Evolutionary conservation across 2,113 vertebrate genomes (phyloP), one percentile per base, ranked within the genome.

Genomic region (Myrmophylax atrothorax): DNA sequence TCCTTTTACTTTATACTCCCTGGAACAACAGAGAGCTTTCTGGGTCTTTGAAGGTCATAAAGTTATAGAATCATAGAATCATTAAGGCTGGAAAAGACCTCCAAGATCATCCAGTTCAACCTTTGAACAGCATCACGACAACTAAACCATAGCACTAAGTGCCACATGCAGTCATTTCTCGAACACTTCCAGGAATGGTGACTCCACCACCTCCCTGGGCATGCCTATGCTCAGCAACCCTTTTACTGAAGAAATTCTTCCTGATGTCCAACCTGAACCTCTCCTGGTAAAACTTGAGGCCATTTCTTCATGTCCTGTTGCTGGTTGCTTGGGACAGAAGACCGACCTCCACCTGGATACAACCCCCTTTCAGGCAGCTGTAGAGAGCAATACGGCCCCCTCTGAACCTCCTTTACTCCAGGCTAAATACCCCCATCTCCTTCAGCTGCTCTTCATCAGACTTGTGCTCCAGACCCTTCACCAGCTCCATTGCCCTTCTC

Each of bases 351-450:
- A 40, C 17, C 35, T 49, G 35, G 10, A 35, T 42, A 4, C 40
- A 55, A 0, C 3, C 38, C 75, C 46, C 12, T 75, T 60, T 62
- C 3, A 29, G 55, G n/a, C 0, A 7, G 2, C 13, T 40, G 5
- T 35, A 13, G 11, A 18, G 23, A 10, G 20, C 10, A 20, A 3
- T 22, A 18, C 53, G 29, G 38, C 22, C 29, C 2, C 13, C 13
- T 2, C 3, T 33, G 31, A 63, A 12, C 12, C 35, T 70, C 29
- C 7, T 69, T 55, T 62, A 25, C 63, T 63, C 20, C 49, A 31
- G 25, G 12, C 55, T 35, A 11, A 90, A 55, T 31, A 42, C 2
- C 14, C 3, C 25, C 70, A 62, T 6, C 47, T 90, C 20, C 31
- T 31, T 69, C 49, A 90, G 47, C 35, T 56, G 20, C 35, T 77